Base-by-base conservation (phyloP, 2,113 vertebrate genomes). In the Pardalotus punctatus region DNA sequence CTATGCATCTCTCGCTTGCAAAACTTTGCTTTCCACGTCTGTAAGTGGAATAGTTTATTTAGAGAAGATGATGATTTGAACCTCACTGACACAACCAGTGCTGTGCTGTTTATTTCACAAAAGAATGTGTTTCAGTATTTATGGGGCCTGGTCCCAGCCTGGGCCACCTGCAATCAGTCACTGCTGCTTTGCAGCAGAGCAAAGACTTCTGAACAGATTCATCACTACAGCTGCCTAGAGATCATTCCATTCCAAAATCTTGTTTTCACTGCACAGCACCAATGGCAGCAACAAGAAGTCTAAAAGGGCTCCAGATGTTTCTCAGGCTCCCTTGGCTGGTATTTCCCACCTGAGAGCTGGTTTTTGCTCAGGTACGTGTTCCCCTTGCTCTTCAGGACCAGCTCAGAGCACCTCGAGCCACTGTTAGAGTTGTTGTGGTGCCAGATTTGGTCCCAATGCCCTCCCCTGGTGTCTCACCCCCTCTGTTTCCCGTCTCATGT, bases 151-250 rank as follows among this genome's bases (percentile, higher is more conserved):
- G 67, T 38, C 92, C 58, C 81, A 90, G 81, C 31, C 18, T 12
- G 31, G 66, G 19, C 90, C 71, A 50, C 58, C 54, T 74, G 82
- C 67, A 70, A 62, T 86, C 86, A 83, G 76, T 83, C 79, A 48
- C 50, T n/a, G 65, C 56, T 81, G 74, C 48, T 94, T 53, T 83
- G 79, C 58, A 90, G 79, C 47, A 77, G 33, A 82, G 65, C 6
- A 64, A 53, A 88, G 45, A 14, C 29, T 62, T 47, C 42, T 70
- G 51, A 90, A 15, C 54, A 83, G 45, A 90, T 74, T 58, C 79
- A 73, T 93, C 71, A 19, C 56, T 6, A 12, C 54, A 92, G 20
- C 43, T 65, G 54, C 90, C 70, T 36, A 28, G 69, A 0, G 4
- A 45, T 62, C 62, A 66, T 86, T 78, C 67, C 7, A 1, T 20